Evolutionary conservation across 2,113 vertebrate genomes (phyloP), one percentile per base, ranked within the genome.

Genomic region (Cyrtonyx montezumae): DNA sequence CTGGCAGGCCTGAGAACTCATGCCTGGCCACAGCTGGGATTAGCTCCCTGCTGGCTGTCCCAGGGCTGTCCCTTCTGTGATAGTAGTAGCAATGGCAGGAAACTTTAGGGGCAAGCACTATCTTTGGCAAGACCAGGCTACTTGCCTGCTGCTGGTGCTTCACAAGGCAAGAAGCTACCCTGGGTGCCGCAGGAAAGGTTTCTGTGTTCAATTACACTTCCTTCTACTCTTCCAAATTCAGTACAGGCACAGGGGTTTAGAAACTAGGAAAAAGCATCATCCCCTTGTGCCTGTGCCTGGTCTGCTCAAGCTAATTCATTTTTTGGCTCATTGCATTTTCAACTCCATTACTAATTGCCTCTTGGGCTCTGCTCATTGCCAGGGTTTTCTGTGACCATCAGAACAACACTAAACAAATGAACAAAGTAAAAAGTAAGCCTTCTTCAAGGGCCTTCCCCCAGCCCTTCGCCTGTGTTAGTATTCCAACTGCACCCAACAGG

Each of bases 301-400:
- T 79, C 94, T 95, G 87, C 92, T 96, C 84, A 93, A 96, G 81
- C 93, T 96, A 96, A 93, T 96, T 95, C 94, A 58, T 95, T 96
- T 94, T 96, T 96, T 96, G 93, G 91, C 84, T 96, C 94, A 94
- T 96, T 96, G 79, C 82, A 85, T 95, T 95, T 96, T 94, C 95
- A 95, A 91, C 93, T 95, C 94, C 95, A 95, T 94, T 95, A 94
- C 87, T 87, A 85, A 82, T 91, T 92, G 89, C 94, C 94, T 95
- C 95, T 91, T 94, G 94, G 91, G 94, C 84, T 94, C 84, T 85
- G 37, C 93, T 94, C 82, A 87, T 84, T 95, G 91, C 93, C 82
- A 91, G 95, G 43, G 91, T 80, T 94, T 94, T 94, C 89, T 95
- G 25, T 62, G 96, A 95, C 95, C 91, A 8, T 95, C 91, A 93